Conservation (phyloP, 2,113 vertebrate genomes). For the Erythrolamprus reginae region DNA sequence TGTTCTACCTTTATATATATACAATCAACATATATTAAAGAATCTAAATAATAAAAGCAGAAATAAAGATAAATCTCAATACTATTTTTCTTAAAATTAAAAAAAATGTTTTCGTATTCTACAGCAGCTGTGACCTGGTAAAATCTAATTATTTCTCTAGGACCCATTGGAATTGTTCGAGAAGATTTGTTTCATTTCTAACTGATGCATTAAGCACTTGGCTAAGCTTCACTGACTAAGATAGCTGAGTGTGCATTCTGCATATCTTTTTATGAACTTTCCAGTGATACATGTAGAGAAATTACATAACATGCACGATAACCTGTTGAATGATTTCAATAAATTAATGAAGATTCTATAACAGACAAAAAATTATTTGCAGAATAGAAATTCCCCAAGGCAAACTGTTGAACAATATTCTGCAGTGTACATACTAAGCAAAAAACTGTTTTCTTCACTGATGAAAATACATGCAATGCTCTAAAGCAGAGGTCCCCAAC, state of each 20-base stretch:
- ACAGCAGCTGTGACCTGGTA: constrained; percentile 61
- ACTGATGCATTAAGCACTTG: constrained; percentile 56
- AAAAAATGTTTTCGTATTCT: constrained; percentile 53
- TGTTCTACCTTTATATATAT: constrained; percentile 14
- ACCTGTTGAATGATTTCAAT: constrained; percentile 49
- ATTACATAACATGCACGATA: constrained; percentile 40
- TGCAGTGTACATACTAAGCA: background rate
- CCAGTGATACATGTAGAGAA: constrained; percentile 42
- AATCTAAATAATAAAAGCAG: constrained; percentile 52
- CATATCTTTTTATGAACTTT: constrained; percentile 55
- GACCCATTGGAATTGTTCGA: constrained; percentile 61
- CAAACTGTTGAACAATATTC: constrained; percentile 9
- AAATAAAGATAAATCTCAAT: constrained; percentile 54
- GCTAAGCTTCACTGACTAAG: constrained; percentile 54
- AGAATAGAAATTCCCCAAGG: background rate
- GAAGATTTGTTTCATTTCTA: constrained; percentile 61
- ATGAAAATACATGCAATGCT: constrained; percentile 6
- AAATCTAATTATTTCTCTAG: constrained; percentile 71
- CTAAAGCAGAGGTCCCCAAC: too few species aligned
- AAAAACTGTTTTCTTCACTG: background rate
- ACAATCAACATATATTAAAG: background rate
- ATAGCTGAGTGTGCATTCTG: constrained; percentile 54
- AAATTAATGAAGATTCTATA: constrained; percentile 14
- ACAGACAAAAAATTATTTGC: constrained; percentile 30
- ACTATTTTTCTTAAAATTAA: background rate